These are phyloP conservation scores for Arge pagana DNA, from an alignment of 2,888 invertebrate genomes.

Conservation along the genomic window DNA sequence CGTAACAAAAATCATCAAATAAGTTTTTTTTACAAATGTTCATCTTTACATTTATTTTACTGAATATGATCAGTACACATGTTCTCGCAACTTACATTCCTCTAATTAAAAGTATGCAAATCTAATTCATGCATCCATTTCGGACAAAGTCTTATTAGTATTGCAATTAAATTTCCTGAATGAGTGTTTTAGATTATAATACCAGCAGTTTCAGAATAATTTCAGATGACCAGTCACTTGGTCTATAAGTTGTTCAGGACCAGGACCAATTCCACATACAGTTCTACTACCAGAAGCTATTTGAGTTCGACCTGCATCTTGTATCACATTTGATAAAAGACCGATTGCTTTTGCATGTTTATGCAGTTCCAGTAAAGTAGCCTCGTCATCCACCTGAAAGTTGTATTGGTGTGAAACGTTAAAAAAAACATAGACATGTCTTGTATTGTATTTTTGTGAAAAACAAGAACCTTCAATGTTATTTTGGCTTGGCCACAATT, in stretches of 20 bases:
- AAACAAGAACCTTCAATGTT: slow-evolving; percentile 77
- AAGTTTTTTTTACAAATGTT: no score
- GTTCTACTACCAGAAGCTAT: slow-evolving; percentile 87
- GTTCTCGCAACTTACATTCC: no score
- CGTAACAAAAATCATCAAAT: no score
- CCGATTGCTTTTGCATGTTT: slow-evolving; percentile 72
- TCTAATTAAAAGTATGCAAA: no score
- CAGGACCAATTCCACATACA: slow-evolving; percentile 93
- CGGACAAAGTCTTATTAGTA: no score
- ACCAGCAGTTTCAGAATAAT: slow-evolving; percentile 79
- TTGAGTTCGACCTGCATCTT: slow-evolving; percentile 94
- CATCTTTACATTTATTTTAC: no score
- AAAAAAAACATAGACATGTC: not conserved
- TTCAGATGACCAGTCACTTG: slow-evolving; percentile 87
- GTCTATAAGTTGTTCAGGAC: slow-evolving; percentile 75
- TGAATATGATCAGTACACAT: no score
- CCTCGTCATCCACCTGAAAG: slow-evolving; percentile 72
- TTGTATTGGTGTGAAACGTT: slow-evolving; percentile 54
- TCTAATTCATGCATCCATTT: no score
- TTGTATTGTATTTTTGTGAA: not conserved
- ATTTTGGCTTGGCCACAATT: slow-evolving; percentile 84
- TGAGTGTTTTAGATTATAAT: slow-evolving; percentile 28
- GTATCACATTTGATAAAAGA: slow-evolving; percentile 74
- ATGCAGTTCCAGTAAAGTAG: slow-evolving; percentile 71
- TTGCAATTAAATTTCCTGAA: slow-evolving; percentile 24